phyloP scores from a whole-genome alignment of 2,113 vertebrate species.

The Corythaixoides concolor region DNA sequence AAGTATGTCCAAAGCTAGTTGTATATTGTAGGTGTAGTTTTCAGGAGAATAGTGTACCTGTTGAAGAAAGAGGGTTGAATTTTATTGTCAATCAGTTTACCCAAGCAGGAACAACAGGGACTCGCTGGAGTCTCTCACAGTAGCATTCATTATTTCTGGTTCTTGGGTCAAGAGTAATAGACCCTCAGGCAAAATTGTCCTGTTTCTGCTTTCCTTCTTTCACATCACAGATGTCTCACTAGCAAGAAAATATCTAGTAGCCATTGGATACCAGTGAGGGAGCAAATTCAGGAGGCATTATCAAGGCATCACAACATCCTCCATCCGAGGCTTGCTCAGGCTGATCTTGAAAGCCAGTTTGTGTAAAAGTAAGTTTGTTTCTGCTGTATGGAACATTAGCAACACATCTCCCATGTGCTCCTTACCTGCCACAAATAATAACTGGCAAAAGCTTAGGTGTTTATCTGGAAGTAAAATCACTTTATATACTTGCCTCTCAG shows the following conservation, averaged over 20 bases:
- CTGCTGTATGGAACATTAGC: neutral
- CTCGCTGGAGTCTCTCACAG: neutral
- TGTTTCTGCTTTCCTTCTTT: neutral
- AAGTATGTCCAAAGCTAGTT: constrained; percentile 73
- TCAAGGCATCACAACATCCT: neutral
- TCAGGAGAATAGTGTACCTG: constrained; percentile 64
- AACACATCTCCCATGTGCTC: neutral
- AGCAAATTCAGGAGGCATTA: neutral
- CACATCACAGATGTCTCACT: neutral
- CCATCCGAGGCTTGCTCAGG: neutral
- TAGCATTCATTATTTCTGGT: neutral
- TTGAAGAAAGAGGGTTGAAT: neutral
- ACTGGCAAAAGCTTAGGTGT: neutral
- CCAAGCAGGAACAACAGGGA: neutral
- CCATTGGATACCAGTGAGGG: neutral
- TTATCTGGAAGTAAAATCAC: neutral
- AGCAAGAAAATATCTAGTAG: neutral
- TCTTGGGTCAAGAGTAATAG: neutral
- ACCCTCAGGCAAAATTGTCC: neutral
- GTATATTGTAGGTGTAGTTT: constrained; percentile 62
- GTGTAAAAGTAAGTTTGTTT: neutral
- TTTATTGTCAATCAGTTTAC: neutral
- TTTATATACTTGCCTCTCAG: neutral
- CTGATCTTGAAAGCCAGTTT: neutral
- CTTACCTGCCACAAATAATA: neutral